Evolutionary conservation across 2,797 vertebrate species (phyloP), one percentile per base, ranked within the genome.

Genomic region (Centroberyx gerrardi): DNA sequence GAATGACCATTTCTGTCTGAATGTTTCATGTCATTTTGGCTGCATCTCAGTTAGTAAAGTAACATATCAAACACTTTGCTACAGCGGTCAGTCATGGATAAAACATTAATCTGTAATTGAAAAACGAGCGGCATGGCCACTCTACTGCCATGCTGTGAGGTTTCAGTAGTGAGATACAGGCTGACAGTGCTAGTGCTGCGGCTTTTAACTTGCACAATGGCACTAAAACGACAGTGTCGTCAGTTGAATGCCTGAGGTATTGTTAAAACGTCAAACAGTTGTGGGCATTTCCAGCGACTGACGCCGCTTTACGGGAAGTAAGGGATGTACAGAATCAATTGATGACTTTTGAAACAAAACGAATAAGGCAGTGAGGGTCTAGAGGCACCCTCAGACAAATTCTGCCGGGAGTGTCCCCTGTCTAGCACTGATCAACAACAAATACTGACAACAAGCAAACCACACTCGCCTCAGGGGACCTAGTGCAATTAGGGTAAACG

Each of bases 291-390:
- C 42, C 61, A 46, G 36, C 7, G n/a, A 29, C n/a, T 12, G 8
- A 62, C 13, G 14, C 29, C 54, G n/a, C 27, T 48, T 62, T 12
- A 69, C 29, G 55, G n/a, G 69, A 36, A 36, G 18, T 7, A 18
- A 18, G 17, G 61, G n/a, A 53, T 7, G 1, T 75, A 15, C 4
- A 82, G 58, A 70, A 75, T 61, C 10, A 8, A 80, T 0, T 0
- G 1, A 46, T 66, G 81, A 72, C 44, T 71, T 22, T 68, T 64
- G 58, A 84, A 68, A 80, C 44, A 79, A 55, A 82, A 68, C 9
- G 2, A 68, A 62, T 80, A 91, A 90, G 91, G 87, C 88, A 90
- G 80, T 42, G 71, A 75, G 51, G 69, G 59, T 86, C 3, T 17
- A 18, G n/a, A 68, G 65, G 38, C 55, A 65, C 53, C 70, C 64